Evolutionary conservation across 2,888 invertebrate species (phyloP).

Genomic region (Acanthosepion lycidas): DNA sequence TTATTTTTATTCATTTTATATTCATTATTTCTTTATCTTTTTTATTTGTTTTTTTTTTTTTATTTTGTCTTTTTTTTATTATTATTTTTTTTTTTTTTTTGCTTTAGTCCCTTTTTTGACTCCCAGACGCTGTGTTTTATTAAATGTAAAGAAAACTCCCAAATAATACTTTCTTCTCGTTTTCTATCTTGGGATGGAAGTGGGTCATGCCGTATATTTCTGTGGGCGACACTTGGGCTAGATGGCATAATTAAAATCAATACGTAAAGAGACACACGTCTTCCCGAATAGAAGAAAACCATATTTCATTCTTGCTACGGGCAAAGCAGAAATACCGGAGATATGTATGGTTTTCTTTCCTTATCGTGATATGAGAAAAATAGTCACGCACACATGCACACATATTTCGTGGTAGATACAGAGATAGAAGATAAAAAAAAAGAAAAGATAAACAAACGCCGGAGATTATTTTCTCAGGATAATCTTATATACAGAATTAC

Average conservation of each 20-base stretch:
- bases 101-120: not conserved
- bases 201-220: not conserved
- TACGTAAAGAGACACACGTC: not conserved
- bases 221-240: not conserved
- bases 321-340: too few species aligned
- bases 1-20: not conserved
- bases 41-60: not conserved
- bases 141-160: not conserved
- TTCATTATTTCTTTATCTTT: not conserved
- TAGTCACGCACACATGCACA: not conserved
- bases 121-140: not conserved
- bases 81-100: not conserved
- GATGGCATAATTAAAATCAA: constrained; percentile 3
- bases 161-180: not conserved
- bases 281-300: not conserved
- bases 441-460: not conserved
- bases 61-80: not conserved
- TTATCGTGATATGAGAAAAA: not conserved
- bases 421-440: not conserved
- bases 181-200: not conserved
- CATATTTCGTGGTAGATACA: not conserved
- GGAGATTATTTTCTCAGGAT: not conserved
- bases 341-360: not conserved
- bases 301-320: not conserved
- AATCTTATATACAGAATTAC: too few species aligned